Conservation (phyloP, 2,888 invertebrate species). For the Mycogona germanica region DNA sequence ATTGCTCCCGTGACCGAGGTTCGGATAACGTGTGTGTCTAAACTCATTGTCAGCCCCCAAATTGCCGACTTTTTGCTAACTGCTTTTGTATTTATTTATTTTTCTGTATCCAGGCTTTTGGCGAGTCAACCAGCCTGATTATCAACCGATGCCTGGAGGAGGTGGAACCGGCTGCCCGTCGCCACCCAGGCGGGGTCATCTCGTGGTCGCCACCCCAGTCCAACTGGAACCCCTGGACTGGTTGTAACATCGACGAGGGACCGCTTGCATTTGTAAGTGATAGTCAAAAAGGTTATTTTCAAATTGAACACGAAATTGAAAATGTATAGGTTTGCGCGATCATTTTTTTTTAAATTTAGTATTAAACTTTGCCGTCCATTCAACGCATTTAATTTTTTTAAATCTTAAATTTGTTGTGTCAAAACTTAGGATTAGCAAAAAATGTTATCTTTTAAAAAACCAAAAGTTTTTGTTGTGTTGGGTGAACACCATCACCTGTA, state of each 20-base stretch:
- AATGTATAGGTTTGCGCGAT: not conserved
- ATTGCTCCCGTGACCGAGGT: conserved; percentile 17
- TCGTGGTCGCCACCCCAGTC: conserved; percentile 91
- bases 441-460: not conserved
- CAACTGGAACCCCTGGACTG: conserved; percentile 98
- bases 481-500: too few relatives aligned
- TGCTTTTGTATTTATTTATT: not conserved
- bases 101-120: not conserved
- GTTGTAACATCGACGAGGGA: conserved; percentile 93
- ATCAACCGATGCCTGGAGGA: conserved; percentile 45
- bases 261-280: conserved; percentile 38
- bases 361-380: too few relatives aligned
- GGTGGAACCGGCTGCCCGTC: conserved; percentile 47
- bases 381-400: too few relatives aligned
- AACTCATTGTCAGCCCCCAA: not conserved
- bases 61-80: not conserved
- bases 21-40: conserved; percentile 4
- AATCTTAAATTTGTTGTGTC: too few relatives aligned
- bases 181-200: conserved; percentile 62
- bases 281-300: not conserved
- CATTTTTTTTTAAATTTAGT: conserved; percentile 3
- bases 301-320: not conserved
- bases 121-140: conserved; percentile 42
- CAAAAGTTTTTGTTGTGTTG: too few relatives aligned
- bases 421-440: conserved; percentile 1